phyloP scores from a whole-genome alignment of 2,113 vertebrate genomes.

The Smithornis capensis region DNA sequence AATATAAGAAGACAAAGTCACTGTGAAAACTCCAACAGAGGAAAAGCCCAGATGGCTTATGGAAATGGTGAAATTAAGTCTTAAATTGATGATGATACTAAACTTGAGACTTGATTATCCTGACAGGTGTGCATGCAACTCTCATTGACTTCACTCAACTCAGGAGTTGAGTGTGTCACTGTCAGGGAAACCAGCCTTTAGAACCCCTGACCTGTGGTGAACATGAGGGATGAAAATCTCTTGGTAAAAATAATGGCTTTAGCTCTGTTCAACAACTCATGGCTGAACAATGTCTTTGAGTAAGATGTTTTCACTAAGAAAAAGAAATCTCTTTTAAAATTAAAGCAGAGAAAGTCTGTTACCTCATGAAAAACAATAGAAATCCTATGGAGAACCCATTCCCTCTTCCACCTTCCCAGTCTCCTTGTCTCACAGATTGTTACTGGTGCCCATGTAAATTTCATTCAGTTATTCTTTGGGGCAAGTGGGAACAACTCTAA shows the following conservation, averaged over 20 bases:
- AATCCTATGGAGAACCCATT: background rate
- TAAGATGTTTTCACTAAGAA: background rate
- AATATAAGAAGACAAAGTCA: conserved; percentile 2
- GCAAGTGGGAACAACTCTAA: background rate
- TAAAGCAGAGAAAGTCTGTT: background rate
- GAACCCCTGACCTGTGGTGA: background rate
- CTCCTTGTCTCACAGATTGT: background rate
- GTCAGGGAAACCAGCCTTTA: background rate
- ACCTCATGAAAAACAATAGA: background rate
- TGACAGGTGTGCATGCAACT: conserved; percentile 30
- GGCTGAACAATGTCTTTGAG: fast-evolving
- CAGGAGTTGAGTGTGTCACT: background rate
- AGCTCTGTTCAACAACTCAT: background rate
- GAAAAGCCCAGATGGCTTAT: conserved; percentile 54
- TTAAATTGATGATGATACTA: conserved; percentile 55
- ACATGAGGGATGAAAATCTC: background rate
- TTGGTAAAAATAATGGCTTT: background rate
- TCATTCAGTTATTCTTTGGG: background rate
- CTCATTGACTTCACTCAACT: conserved; percentile 30
- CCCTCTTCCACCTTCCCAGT: background rate
- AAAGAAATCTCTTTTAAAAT: background rate
- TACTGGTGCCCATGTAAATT: background rate
- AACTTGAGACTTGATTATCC: conserved; percentile 59
- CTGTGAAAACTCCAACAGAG: background rate
- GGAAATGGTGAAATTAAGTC: conserved; percentile 59